Evolutionary conservation across 2,888 invertebrate genomes (phyloP).

Genomic region (Conchocele bisecta): DNA sequence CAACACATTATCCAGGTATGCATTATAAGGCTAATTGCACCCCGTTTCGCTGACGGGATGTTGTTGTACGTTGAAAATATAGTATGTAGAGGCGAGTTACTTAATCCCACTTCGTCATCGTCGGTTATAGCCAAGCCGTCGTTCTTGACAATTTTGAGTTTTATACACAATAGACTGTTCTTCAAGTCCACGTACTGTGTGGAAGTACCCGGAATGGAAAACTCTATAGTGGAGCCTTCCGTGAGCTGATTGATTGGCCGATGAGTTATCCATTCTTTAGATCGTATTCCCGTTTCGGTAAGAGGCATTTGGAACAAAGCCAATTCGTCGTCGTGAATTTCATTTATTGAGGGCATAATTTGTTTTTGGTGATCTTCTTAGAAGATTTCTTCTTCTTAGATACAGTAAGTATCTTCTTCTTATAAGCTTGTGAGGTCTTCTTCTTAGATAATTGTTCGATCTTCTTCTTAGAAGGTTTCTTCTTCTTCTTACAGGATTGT

Average conservation of each 20-base stretch:
- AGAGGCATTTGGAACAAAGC: slow-evolving; percentile 10
- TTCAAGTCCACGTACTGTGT: too few species aligned
- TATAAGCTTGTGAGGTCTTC: too few species aligned
- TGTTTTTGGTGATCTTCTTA: too few species aligned
- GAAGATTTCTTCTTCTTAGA: too few species aligned
- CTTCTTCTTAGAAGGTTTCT: too few species aligned
- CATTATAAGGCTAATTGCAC: slow-evolving; percentile 25
- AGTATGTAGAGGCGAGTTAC: neutral
- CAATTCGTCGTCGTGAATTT: slow-evolving; percentile 9
- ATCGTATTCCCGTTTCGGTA: neutral
- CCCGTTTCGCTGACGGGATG: slow-evolving; percentile 23
- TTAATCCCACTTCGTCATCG: neutral
- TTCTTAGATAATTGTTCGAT: too few species aligned
- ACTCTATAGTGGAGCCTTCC: slow-evolving; percentile 20
- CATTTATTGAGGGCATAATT: too few species aligned
- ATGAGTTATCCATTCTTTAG: slow-evolving; percentile 8
- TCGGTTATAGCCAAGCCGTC: neutral
- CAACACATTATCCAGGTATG: slow-evolving; percentile 13
- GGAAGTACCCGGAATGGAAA: slow-evolving; percentile 28
- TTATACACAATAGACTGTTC: slow-evolving; percentile 9
- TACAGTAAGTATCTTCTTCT: too few species aligned
- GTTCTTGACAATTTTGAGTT: neutral
- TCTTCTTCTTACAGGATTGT: too few species aligned
- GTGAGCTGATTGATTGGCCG: slow-evolving; percentile 25
- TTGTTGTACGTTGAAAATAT: slow-evolving; percentile 25